A percentile compares a stretch with the other conserved stretches of the same genome.
Conservation (phyloP, 2,113 vertebrate species). For the Mesocricetus auratus region DNA sequence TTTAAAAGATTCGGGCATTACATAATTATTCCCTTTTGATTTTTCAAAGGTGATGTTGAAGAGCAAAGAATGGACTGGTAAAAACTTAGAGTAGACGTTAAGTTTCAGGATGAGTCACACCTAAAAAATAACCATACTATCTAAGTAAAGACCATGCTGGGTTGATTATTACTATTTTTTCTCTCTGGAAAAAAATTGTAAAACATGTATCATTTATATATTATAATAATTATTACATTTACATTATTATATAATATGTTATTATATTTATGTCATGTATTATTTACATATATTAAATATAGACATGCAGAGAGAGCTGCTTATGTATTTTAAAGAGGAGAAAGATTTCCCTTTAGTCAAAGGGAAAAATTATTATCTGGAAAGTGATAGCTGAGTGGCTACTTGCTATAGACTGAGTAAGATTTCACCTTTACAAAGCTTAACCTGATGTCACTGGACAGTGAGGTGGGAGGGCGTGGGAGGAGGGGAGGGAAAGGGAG, state of each 20-base stretch:
- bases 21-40: not conserved
- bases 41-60: not conserved
- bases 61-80: not conserved
- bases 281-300: not conserved
- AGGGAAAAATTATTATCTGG: constrained; percentile 38
- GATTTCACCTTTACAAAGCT: not conserved
- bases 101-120: not conserved
- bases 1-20: not conserved
- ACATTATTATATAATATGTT: not conserved
- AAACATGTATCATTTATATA: not conserved
- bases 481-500: too few species aligned
- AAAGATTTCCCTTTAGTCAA: constrained; percentile 66
- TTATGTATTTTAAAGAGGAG: constrained; percentile 48
- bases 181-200: not conserved
- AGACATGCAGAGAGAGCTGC: not conserved
- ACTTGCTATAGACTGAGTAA: not conserved
- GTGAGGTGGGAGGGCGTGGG: too few species aligned
- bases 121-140: not conserved
- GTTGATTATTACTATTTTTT: constrained; percentile 11
- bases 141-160: not conserved
- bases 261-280: not conserved
- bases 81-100: not conserved
- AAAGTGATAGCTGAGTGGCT: constrained; percentile 35
- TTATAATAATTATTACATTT: not conserved
- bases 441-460: not conserved